Evolutionary conservation across 2,113 vertebrate genomes (phyloP).

Genomic region (Vireo altiloquus): DNA sequence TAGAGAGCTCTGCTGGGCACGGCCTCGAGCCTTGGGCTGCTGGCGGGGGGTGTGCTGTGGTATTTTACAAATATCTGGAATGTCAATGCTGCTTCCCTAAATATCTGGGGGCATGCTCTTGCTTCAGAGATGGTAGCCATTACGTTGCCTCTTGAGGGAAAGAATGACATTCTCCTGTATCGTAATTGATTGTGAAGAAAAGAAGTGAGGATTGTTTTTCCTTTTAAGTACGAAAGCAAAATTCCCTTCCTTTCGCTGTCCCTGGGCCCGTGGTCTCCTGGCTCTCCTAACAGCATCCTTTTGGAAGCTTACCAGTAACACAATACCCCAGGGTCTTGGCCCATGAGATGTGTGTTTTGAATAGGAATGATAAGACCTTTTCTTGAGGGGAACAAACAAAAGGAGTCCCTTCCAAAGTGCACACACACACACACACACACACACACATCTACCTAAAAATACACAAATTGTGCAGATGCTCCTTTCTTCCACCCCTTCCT

Average conservation of each 20-base stretch:
- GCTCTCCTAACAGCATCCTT: background rate
- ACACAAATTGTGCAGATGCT: background rate
- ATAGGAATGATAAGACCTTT: background rate
- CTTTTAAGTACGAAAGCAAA: background rate
- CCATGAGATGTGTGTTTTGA: background rate
- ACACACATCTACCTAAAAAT: background rate
- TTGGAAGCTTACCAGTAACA: background rate
- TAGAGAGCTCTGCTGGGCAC: background rate
- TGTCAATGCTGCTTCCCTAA: background rate
- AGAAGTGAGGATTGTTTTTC: background rate
- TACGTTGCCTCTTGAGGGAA: background rate
- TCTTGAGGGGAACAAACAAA: background rate
- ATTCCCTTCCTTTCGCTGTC: background rate
- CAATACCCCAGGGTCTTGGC: background rate
- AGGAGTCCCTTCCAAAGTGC: background rate
- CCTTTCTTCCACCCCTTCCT: background rate
- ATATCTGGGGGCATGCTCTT: background rate
- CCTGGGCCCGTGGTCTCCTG: background rate
- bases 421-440: background rate
- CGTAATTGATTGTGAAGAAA: background rate
- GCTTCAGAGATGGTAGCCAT: background rate
- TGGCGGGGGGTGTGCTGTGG: background rate
- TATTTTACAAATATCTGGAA: constrained; percentile 28
- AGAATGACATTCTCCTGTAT: background rate
- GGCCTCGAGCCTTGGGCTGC: background rate